Base-by-base conservation (phyloP, 2,113 vertebrate genomes). In the Channa argus region DNA sequence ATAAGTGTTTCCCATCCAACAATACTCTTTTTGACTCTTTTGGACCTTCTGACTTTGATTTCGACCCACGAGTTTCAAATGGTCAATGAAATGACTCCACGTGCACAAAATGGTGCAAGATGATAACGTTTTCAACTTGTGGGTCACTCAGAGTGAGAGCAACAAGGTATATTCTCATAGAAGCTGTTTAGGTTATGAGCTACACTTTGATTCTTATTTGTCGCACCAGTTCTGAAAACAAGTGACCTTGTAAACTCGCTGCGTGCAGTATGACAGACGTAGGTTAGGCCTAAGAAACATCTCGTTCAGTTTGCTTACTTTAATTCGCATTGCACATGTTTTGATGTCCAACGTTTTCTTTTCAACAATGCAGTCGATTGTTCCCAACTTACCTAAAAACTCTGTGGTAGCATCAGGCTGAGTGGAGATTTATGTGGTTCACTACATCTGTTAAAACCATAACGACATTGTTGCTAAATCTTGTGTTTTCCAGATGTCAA, bases 371-470 rank as follows among this genome's bases (percentile, higher is more conserved):
- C 72, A 70, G 63, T 44, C 45, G 75, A 47, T 52, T 75, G 80
- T 68, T 73, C 78, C 71, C 65, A 53, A 62, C 77, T 60, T 50
- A 39, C 72, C 69, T 67, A 54, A 75, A 72, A 74, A n/a, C 64
- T 51, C 36, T 83, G 73, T 88, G 89, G 88, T 85, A 78, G 69
- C 70, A 54, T 69, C 50, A 24, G 75, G 51, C 75, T 73, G 79
- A 37, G 4, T 47, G 15, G 46, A 88, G 86, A 91, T 92, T 92
- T 88, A 84, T 84, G 91, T 77, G 86, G 64, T 72, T 80, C 77
- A 84, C 51, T 86, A 70, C 89, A 88, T 93, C 91, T 92, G 91
- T 80, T 86, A 67, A 82, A 92, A 84, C 83, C 77, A 92, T 91
- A 79, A 82, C 66, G 80, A 84, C 74, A 45, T 85, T 86, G 77